These are phyloP conservation scores for Nematostella vectensis DNA, from an alignment of 92 coral and sea anemone species.

Conservation along the genomic window DNA sequence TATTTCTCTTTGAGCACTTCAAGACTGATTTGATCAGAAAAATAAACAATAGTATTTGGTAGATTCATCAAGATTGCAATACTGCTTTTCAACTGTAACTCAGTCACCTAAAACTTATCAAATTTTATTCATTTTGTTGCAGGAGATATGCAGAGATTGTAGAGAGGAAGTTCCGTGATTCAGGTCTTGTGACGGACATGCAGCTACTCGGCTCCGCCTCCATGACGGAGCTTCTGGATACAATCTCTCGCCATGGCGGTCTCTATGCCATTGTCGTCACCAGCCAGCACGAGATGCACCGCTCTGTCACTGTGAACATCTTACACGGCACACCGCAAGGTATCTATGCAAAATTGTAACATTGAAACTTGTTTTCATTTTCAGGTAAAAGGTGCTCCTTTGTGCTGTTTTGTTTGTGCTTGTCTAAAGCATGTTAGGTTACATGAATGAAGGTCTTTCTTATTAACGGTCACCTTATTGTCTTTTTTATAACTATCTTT, in stretches of 20 bases:
- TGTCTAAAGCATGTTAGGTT: too few relatives aligned
- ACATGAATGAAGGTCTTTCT: too few relatives aligned
- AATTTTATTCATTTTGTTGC: too few relatives aligned
- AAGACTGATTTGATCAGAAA: too few relatives aligned
- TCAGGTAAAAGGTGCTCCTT: neutral
- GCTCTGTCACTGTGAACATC: constrained; percentile 94
- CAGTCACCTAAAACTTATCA: too few relatives aligned
- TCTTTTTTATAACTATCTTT: too few relatives aligned
- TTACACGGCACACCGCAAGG: constrained; percentile 99
- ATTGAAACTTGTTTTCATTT: neutral
- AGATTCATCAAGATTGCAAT: too few relatives aligned
- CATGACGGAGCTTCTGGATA: constrained; percentile 70
- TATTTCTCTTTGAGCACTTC: too few relatives aligned
- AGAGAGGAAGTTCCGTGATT: constrained; percentile 60
- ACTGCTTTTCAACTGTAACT: too few relatives aligned
- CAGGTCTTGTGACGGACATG: constrained; percentile 84
- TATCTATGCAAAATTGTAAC: constrained; percentile 12
- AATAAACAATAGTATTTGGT: too few relatives aligned
- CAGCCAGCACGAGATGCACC: constrained; percentile 94
- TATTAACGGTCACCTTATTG: too few relatives aligned
- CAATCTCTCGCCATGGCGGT: constrained; percentile 86
- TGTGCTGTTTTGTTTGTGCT: neutral
- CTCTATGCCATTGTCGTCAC: constrained; percentile 86
- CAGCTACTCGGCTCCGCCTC: constrained; percentile 80
- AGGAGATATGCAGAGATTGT: constrained; percentile 96